Conservation (phyloP, 2,113 vertebrate genomes). For the Chloroceryle aenea region DNA sequence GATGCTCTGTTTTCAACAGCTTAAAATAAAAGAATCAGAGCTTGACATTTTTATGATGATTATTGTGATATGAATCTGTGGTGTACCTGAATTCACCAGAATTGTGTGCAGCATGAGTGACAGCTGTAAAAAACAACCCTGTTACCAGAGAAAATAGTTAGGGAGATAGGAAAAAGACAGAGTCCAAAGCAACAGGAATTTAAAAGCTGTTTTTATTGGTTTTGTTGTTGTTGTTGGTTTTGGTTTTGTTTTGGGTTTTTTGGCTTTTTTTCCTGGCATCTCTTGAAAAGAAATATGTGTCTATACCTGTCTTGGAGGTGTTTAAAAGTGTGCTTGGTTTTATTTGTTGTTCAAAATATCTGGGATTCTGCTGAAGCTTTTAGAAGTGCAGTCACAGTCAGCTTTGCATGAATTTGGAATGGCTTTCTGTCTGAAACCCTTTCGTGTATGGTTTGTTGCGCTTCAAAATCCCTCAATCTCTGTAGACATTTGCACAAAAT, state of each 20-base stretch:
- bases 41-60: neutral
- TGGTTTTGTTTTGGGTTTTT: too few species aligned
- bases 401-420: neutral
- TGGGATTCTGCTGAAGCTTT: neutral
- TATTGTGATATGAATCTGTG: neutral
- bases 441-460: neutral
- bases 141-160: neutral
- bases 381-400: neutral
- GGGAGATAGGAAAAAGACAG: neutral
- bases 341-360: neutral
- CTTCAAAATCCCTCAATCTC: neutral
- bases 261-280: neutral
- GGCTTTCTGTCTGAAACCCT: neutral
- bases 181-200: neutral
- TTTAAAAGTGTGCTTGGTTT: neutral
- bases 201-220: neutral
- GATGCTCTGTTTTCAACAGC: neutral
- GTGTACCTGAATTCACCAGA: neutral
- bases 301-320: neutral
- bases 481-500: neutral
- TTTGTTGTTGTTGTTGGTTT: too few species aligned
- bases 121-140: neutral
- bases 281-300: neutral
- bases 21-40: neutral
- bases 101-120: neutral